Evolutionary conservation across 2,888 invertebrate species (phyloP).

Genomic region (Dione juno): DNA sequence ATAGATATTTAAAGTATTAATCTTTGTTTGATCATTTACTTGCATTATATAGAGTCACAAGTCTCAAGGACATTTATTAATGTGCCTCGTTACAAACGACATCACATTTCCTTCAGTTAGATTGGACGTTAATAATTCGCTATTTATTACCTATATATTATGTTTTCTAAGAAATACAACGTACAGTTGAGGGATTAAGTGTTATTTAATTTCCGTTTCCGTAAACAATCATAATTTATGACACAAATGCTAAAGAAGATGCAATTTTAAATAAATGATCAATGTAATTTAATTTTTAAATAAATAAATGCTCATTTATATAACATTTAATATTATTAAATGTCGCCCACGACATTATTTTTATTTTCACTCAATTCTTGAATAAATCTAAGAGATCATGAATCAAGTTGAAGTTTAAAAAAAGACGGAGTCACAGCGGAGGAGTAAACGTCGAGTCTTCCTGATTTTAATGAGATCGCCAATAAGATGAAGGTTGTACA

Average conservation of each 20-base stretch:
- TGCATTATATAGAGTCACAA: not conserved
- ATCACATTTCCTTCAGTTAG: constrained; percentile 35
- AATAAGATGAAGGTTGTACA: constrained; percentile 56
- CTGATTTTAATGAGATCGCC: constrained; percentile 78
- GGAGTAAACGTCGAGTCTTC: constrained; percentile 67
- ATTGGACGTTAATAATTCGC: constrained; percentile 34
- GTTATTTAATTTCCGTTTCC: constrained; percentile 3
- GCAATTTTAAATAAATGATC: too few species aligned
- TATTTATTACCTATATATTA: constrained; percentile 36
- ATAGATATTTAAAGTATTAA: too few species aligned
- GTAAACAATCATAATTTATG: constrained; percentile 1
- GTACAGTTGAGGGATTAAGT: constrained; percentile 18
- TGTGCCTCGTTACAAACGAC: constrained; percentile 32
- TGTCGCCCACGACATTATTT: constrained; percentile 26
- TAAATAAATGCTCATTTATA: not conserved
- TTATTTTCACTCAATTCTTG: constrained; percentile 41
- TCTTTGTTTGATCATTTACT: too few species aligned
- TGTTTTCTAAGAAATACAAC: constrained; percentile 21
- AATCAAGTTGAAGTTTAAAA: constrained; percentile 46
- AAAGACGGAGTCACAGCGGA: constrained; percentile 41
- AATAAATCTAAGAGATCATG: constrained; percentile 45
- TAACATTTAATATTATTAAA: not conserved
- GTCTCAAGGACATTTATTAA: constrained; percentile 14
- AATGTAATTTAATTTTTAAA: too few species aligned
- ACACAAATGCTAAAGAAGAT: not conserved